Base-by-base conservation (phyloP, 53 echinoderm and acorn worm species). In the Echinarachnius parma region DNA sequence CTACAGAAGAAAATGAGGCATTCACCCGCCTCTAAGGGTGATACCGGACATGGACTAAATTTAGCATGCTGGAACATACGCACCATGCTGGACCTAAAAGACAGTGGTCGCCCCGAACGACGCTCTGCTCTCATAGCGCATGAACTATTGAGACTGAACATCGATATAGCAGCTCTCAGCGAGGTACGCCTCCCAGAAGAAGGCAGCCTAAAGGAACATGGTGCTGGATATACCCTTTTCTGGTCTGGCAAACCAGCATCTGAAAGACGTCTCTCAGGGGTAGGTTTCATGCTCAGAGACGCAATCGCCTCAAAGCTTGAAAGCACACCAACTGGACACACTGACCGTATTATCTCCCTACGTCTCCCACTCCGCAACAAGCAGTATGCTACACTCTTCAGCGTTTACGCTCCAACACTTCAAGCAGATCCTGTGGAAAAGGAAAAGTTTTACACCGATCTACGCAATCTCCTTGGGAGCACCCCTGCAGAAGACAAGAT, bases 371-470 rank as follows among this genome's bases (percentile, higher is more conserved):
- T n/a, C n/a, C n/a, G n/a, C n/a, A n/a, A n/a, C n/a, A n/a, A n/a
- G n/a, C n/a, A n/a, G n/a, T n/a, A n/a, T 48, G 29, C 32, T 32
- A 78, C 64, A 4, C 62, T 80, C 28, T 1, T 63, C 58, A 81
- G 87, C 45, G 82, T 82, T 5, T 87, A 82, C 29, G 82, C 82
- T 30, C 82, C 78, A 27, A 87, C 87, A 4, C 82, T 87, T 39
- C 63, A 62, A 34, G 82, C 87, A 11, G 78, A 87, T 18, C 68
- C 75, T 48, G 52, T 15, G 14, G 54, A 65, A 23, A 82, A 78
- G 26, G 87, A 72, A 4, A 61, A 24, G 3, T 86, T 86, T 34
- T 86, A 75, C 39, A 9, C 66, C 31, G 75, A 75, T 26, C 67
- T 80, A 13, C 80, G 65, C 25, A 75, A 36, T 18, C 76, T n/a